Base-by-base conservation (phyloP, 2,797 vertebrate genomes). In the Ctenosaura bakeri region DNA sequence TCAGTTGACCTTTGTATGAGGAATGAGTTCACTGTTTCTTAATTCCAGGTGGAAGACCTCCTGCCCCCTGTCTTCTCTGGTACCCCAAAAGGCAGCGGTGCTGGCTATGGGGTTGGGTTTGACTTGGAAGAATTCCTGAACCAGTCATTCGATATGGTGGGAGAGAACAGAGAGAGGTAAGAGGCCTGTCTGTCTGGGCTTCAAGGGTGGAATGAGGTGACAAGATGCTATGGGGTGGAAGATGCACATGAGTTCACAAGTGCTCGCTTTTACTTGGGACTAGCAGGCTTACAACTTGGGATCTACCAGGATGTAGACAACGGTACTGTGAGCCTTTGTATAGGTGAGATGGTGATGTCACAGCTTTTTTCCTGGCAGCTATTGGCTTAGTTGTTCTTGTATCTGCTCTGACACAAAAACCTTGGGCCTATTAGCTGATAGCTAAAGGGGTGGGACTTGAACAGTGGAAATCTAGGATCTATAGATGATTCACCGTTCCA, bases 31-130 rank as follows among this genome's bases (percentile, higher is more conserved):
- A 22, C 42, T 69, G 29, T 83, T 24, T 29, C 14, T 74, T 1
- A 54, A 14, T 50, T 38, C 2, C 95, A 99, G 99, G 98, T 99
- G 89, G 98, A 99, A 87, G 99, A 99, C 18, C 96, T 98, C n/a
- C 95, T 99, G 93, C 99, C 98, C 0, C 98, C 98, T 0, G 97
- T 98, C 88, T 99, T 99, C 94, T 98, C 98, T 0, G 98, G 98
- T 92, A 99, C 99, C 7, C 98, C 99, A 8, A 99, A 99, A 96
- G 99, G 99, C 93, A 99, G 99, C 12, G 98, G 99, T 1, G 98
- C 98, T 1, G 99, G 98, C 0, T 99, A 99, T 0, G 99, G 99
- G 0, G 98, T 99, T 71, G 99, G 98, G 88, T 99, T 99, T 84
- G 98, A 99, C 94, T 97, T 99, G 88, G 98, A 99, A 87, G 98